phyloP scores from a whole-genome alignment of 2,797 vertebrate genomes.

The Steatocranus sp. region DNA sequence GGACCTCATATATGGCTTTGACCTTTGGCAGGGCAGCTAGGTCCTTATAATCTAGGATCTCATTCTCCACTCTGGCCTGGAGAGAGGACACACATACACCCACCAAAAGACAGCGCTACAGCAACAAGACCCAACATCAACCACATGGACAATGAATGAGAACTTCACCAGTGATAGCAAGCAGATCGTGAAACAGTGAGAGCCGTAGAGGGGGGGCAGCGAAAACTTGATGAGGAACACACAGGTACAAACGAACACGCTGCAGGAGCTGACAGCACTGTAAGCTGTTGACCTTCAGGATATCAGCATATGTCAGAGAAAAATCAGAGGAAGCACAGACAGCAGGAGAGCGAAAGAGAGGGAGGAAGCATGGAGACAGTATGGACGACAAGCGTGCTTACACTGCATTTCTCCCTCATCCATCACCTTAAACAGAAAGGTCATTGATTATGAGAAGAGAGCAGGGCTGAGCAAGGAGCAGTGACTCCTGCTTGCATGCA shows the following conservation, averaged over 20 bases:
- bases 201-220: background rate
- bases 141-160: constrained; percentile 39
- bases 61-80: constrained; percentile 98
- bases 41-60: constrained; percentile 99
- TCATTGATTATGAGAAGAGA: constrained; percentile 66
- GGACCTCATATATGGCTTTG: constrained; percentile 98
- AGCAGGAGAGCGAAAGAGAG: background rate
- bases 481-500: constrained; percentile 43
- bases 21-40: constrained; percentile 98
- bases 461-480: constrained; percentile 23
- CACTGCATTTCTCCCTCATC: constrained; percentile 64
- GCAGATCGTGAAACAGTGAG: constrained; percentile 1
- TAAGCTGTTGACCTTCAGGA: constrained; percentile 60
- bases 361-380: constrained; percentile 11
- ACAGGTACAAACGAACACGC: constrained; percentile 1
- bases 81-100: constrained; percentile 76
- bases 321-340: constrained; percentile 28
- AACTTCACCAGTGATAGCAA: background rate
- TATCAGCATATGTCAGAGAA: constrained; percentile 24
- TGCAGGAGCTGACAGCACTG: constrained; percentile 16
- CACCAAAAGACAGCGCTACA: constrained; percentile 55
- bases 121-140: constrained; percentile 56
- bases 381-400: constrained; percentile 56
- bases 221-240: constrained; percentile 25
- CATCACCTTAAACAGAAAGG: constrained; percentile 72